phyloP scores from a whole-genome alignment of 2,888 invertebrate species.

The Plebejus melissa region DNA sequence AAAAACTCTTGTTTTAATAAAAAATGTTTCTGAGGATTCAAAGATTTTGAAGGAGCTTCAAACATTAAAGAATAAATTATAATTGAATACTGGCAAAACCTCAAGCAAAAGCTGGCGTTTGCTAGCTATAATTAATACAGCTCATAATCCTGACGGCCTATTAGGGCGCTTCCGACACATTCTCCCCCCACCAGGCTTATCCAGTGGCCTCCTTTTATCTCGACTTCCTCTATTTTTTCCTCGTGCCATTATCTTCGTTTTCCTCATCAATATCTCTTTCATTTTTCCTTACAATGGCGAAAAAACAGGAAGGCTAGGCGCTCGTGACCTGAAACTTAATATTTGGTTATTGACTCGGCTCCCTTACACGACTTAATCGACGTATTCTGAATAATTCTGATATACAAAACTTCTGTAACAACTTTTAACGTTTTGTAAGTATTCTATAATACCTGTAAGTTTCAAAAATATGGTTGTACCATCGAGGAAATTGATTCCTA shows the following conservation, averaged over 20 bases:
- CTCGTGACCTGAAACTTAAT: slow-evolving; percentile 18
- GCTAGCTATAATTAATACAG: slow-evolving; percentile 2
- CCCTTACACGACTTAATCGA: neutral
- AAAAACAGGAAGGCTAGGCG: slow-evolving; percentile 16
- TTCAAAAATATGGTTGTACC: no score
- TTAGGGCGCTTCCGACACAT: neutral
- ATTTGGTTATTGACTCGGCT: neutral
- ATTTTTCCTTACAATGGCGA: slow-evolving; percentile 1
- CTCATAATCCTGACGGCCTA: neutral
- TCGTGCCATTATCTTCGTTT: neutral
- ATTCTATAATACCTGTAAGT: no score
- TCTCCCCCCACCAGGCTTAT: neutral
- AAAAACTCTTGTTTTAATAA: no score
- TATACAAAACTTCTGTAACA: neutral
- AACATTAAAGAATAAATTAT: no score
- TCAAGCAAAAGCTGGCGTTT: neutral
- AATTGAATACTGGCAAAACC: neutral
- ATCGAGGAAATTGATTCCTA: no score
- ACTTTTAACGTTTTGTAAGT: neutral
- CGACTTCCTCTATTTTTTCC: slow-evolving; percentile 21
- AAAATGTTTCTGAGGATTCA: no score
- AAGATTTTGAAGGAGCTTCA: no score
- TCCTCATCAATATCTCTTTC: slow-evolving; percentile 12
- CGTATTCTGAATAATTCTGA: neutral
- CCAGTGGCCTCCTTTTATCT: slow-evolving; percentile 18